These are phyloP conservation scores for Dallia pectoralis DNA, from an alignment of 2,797 vertebrate species.

Conservation along the genomic window DNA sequence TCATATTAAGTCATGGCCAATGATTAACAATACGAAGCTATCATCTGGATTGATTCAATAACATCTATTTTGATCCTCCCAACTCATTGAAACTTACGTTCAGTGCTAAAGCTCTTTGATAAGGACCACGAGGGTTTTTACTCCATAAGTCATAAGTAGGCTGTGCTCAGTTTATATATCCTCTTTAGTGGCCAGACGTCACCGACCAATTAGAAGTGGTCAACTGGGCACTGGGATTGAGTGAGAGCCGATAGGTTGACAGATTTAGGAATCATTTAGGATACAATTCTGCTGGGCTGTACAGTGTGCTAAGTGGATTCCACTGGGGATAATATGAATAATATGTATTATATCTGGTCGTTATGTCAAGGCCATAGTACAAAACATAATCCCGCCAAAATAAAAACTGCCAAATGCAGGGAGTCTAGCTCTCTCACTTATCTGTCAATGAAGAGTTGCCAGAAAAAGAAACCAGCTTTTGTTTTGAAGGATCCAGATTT, in stretches of 20 bases:
- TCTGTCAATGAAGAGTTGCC: conserved; percentile 45
- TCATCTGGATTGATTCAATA: conserved; percentile 74
- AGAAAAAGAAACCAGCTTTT: conserved; percentile 46
- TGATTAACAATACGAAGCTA: conserved; percentile 75
- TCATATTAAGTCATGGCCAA: conserved; percentile 68
- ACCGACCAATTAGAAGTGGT: conserved; percentile 49
- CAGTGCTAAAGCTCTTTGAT: conserved; percentile 68
- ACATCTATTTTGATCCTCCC: conserved; percentile 75
- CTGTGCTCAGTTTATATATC: conserved; percentile 56
- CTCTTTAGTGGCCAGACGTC: conserved; percentile 71
- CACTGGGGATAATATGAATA: conserved; percentile 53
- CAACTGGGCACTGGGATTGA: not conserved
- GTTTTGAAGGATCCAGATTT: conserved; percentile 32
- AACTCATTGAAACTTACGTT: conserved; percentile 69
- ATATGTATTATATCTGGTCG: conserved; percentile 55
- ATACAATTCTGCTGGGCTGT: conserved; percentile 38
- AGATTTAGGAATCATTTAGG: conserved; percentile 63
- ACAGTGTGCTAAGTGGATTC: not conserved
- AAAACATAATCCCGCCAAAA: conserved; percentile 69
- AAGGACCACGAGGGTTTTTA: conserved; percentile 55
- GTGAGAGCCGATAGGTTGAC: conserved; percentile 54
- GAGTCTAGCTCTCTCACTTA: conserved; percentile 18
- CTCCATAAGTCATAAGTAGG: conserved; percentile 51
- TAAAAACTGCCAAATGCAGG: conserved; percentile 50
- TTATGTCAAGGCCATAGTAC: conserved; percentile 49